A percentile compares a stretch with the other conserved stretches of the same genome.
These are phyloP conservation scores for Hipposideros larvatus DNA, from an alignment of 2,797 vertebrate genomes.

Conservation along the genomic window DNA sequence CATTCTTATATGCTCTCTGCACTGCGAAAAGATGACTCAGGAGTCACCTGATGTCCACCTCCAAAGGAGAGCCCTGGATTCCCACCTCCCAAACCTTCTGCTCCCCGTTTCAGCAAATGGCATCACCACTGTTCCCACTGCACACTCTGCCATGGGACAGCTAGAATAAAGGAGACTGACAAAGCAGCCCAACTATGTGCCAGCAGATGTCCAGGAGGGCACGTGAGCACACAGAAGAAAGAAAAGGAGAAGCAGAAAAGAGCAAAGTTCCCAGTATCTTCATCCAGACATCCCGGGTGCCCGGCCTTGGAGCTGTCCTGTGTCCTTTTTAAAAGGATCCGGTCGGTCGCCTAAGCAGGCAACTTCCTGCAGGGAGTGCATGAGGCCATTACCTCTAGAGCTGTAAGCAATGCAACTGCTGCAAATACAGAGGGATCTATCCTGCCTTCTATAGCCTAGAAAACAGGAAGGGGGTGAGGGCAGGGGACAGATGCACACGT, in stretches of 20 bases:
- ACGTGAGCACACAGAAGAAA: rapidly evolving
- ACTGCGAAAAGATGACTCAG: rapidly evolving
- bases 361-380: not conserved
- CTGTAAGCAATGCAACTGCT: not conserved
- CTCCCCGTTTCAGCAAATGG: not conserved
- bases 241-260: not conserved
- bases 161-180: rapidly evolving
- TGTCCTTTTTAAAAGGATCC: not conserved
- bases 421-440: not conserved
- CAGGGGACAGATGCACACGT: not conserved
- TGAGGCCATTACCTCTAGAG: not conserved
- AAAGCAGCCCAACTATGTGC: not conserved
- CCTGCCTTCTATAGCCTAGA: not conserved
- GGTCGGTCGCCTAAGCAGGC: not conserved
- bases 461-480: not conserved
- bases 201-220: rapidly evolving
- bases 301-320: not conserved
- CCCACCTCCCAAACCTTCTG: not conserved
- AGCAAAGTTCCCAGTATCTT: too few species aligned
- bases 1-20: not conserved
- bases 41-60: not conserved
- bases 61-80: not conserved
- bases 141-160: not conserved
- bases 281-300: not conserved
- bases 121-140: rapidly evolving